phyloP scores from a whole-genome alignment of 1,140 invertebrate genomes.

The Trichonephila inaurata region DNA sequence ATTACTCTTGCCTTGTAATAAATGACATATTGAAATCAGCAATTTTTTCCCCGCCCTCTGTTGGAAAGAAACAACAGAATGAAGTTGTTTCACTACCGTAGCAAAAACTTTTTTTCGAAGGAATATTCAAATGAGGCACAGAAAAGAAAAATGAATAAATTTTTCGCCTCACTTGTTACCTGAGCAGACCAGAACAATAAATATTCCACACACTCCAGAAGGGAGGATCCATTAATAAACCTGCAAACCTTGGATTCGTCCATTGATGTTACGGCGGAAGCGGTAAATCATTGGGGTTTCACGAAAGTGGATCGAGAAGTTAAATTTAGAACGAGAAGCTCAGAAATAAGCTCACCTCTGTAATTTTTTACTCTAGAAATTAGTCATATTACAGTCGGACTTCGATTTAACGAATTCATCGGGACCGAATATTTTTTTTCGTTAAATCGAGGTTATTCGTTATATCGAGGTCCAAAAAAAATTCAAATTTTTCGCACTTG shows the following conservation, averaged over 20 bases:
- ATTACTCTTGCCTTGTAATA: too few relatives aligned
- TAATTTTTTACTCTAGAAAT: not conserved
- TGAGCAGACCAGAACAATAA: not conserved
- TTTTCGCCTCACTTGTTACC: conserved; percentile 9
- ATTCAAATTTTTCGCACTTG: too few relatives aligned
- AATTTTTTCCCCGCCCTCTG: not conserved
- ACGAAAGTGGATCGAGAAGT: not conserved
- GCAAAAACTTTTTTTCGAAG: not conserved
- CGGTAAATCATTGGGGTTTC: conserved; percentile 17
- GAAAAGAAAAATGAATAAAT: not conserved
- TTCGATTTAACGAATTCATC: too few relatives aligned
- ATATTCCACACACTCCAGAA: not conserved
- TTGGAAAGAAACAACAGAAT: not conserved
- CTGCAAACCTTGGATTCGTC: not conserved
- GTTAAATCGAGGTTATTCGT: too few relatives aligned
- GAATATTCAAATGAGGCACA: not conserved
- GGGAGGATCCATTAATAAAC: not conserved
- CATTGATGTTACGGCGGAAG: not conserved
- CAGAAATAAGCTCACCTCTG: not conserved
- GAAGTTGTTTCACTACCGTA: not conserved
- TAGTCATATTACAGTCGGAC: not conserved
- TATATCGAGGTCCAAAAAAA: too few relatives aligned
- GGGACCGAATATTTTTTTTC: too few relatives aligned
- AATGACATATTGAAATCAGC: too few relatives aligned
- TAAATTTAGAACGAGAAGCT: not conserved